Conservation (phyloP, 2,113 vertebrate genomes). For the Onychorhynchus coronatus region DNA sequence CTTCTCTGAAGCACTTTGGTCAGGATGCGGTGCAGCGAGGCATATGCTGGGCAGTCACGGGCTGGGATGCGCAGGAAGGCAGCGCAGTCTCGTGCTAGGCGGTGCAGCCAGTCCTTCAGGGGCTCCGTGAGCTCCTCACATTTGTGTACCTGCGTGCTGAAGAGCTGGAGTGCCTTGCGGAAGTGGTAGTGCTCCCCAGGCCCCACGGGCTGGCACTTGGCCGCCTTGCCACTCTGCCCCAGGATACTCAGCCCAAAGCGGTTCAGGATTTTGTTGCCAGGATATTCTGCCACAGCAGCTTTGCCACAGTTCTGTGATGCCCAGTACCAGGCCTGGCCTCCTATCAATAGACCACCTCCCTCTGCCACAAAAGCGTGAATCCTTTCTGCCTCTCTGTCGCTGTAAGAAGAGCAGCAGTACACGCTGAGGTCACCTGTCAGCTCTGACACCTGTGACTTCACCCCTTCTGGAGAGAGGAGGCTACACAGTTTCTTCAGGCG, state of each 20-base stretch:
- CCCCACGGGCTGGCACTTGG: constrained; percentile 31
- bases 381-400: not conserved
- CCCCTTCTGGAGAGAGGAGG: constrained; percentile 25
- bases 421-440: constrained; percentile 47
- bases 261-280: constrained; percentile 85
- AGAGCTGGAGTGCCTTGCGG: constrained; percentile 74
- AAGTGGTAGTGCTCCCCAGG: constrained; percentile 78
- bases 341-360: constrained; percentile 73
- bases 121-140: not conserved
- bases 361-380: constrained; percentile 74
- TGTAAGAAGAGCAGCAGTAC: constrained; percentile 70
- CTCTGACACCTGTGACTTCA: constrained; percentile 36
- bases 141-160: constrained; percentile 70
- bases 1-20: constrained; percentile 72
- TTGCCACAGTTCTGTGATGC: constrained; percentile 54
- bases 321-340: constrained; percentile 79
- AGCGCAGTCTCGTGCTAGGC: constrained; percentile 70
- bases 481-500: constrained; percentile 33
- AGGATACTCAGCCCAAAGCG: constrained; percentile 84
- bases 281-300: constrained; percentile 64
- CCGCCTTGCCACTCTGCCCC: constrained; percentile 30
- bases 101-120: constrained; percentile 60
- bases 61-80: constrained; percentile 76
- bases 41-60: constrained; percentile 64
- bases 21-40: constrained; percentile 75